Evolutionary conservation across 2,797 vertebrate genomes (phyloP), one percentile per base, ranked within the genome.

Genomic region (Sebastes hubbsi): DNA sequence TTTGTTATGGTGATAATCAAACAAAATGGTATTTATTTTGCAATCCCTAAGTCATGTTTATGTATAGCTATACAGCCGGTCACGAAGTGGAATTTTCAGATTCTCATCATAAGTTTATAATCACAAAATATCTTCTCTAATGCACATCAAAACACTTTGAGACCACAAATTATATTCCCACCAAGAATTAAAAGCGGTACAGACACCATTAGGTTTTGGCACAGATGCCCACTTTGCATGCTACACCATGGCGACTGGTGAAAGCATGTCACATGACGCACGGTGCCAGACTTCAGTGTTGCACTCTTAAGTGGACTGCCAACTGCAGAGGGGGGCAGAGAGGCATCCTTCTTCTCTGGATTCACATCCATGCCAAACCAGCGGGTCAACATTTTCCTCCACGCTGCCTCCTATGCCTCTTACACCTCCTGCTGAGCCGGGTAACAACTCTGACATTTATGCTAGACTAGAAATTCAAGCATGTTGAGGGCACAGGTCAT

Each of bases 381-480:
- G 91, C 78, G 67, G 93, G 82, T 91, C 91, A 75, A 75, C 90
- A 77, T 73, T 75, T 82, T 89, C 81, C 90, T 94, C 82, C 69
- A 72, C 88, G 52, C 84, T 85, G 90, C 90, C 75, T 92, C 94
- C 91, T 95, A 96, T 96, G 96, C 92, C 95, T 94, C 94, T 96
- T 80, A 92, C 92, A 88, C 93, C 93, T 93, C 93, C 95, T 88
- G 90, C 92, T 93, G 94, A 95, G 89, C 90, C 95, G 83, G 96
- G 95, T 96, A 96, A 95, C 84, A 70, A 83, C 82, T 82, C 74
- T 86, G 49, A 85, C 46, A 65, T 85, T 84, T 75, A 63, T 20
- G 29, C 59, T 64, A 42, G 54, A 67, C 69, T 58, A 42, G 25
- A 64, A 34, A 77, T 66, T 66, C 22, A 65, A 54, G 42, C 60